Conservation (phyloP, 2,113 vertebrate genomes). For the Notothenia coriiceps region DNA sequence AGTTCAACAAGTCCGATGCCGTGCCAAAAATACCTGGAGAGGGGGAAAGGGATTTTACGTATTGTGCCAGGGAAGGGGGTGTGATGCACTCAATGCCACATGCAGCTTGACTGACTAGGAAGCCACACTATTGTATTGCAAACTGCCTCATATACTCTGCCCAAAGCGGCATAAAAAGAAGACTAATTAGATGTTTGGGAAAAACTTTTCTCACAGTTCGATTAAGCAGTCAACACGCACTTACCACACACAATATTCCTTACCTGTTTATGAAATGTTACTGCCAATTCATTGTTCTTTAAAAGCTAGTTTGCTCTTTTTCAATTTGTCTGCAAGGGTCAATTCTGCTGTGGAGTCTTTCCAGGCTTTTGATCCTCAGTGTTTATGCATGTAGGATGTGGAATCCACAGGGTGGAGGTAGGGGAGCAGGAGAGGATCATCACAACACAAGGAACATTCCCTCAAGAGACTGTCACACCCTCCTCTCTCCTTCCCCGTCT, state of each 20-base stretch:
- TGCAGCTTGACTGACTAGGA: constrained; percentile 74
- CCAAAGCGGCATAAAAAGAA: constrained; percentile 51
- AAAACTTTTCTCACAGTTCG: constrained; percentile 56
- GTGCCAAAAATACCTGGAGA: constrained; percentile 63
- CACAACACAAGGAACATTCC: constrained; percentile 67
- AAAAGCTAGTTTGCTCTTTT: constrained; percentile 35
- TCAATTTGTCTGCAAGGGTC: constrained; percentile 29
- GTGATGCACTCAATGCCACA: constrained; percentile 56
- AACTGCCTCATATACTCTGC: constrained; percentile 77
- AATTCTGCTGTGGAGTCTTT: constrained; percentile 34
- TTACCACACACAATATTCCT: constrained; percentile 56
- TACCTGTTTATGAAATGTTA: constrained; percentile 53
- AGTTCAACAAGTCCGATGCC: constrained; percentile 49
- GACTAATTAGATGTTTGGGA: constrained; percentile 49
- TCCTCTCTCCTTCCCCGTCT: constrained; percentile 19
- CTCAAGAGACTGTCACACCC: constrained; percentile 50
- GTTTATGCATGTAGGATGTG: constrained; percentile 40
- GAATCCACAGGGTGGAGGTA: constrained; percentile 51
- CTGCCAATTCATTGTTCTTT: constrained; percentile 45
- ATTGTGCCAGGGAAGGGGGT: constrained; percentile 44
- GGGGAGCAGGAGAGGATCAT: constrained; percentile 40
- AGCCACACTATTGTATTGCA: constrained; percentile 68
- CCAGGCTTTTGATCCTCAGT: constrained; percentile 21
- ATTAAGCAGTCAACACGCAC: constrained; percentile 72
- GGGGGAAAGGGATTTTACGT: constrained; percentile 21